Evolutionary conservation across 1,140 invertebrate genomes (phyloP), one percentile per base, ranked within the genome.

Genomic region (Lepidurus arcticus): DNA sequence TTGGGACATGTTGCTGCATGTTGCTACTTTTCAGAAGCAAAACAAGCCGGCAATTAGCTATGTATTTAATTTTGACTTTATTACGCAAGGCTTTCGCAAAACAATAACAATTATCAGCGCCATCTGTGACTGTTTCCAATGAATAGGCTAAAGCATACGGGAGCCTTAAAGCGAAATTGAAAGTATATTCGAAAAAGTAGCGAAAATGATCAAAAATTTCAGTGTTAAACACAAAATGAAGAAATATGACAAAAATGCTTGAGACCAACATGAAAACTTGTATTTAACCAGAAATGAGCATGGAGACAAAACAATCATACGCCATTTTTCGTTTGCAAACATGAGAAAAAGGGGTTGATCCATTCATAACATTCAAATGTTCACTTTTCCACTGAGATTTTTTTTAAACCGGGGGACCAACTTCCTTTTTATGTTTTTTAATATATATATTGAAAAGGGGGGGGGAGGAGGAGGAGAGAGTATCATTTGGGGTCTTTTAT

Each of bases 221-320:
- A 7, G 21, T 1, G 21, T 1, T 9, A 16, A 9, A 13, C 53
- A 65, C 1, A 16, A 34, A 34, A 4, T 34, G 34, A 34, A 65
- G 53, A 7, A 65, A 65, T 1, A 21, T 16, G n/a, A 4, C 53
- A 16, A 65, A 7, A 65, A 13, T n/a, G 13, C 53, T 65, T 65
- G 53, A 65, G 53, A 65, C 53, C 53, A 65, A 65, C 53, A 65
- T 65, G 53, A 65, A 65, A 65, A 65, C 53, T 65, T 65, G 53
- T 65, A 65, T 65, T 65, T 65, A 65, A 65, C 53, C 53, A 65
- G 53, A 65, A 65, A 65, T 65, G 53, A 65, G 53, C 53, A 65
- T 65, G 53, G 34, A 65, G 53, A 65, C 53, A 65, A 65, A 65
- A 65, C 53, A 21, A 65, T 65, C 53, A 21, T 65, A 65, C 53